phyloP scores from a whole-genome alignment of 2,888 invertebrate genomes.

The Chloroclystis v-ata region DNA sequence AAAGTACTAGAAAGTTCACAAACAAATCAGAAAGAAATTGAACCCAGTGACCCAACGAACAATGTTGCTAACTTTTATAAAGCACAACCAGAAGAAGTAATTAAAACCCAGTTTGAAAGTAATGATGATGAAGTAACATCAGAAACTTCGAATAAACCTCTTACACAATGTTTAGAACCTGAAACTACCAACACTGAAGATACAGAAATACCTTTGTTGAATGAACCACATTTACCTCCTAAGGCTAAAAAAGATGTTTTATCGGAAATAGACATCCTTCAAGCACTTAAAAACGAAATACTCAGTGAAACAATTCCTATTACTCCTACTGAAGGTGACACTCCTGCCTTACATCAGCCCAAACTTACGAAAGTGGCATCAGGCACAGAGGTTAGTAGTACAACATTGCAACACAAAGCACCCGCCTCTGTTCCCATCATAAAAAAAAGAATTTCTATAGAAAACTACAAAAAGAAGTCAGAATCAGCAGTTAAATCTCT shows the following conservation, averaged over 20 bases:
- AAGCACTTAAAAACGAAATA: conserved; percentile 71
- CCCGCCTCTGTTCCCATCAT: conserved; percentile 48
- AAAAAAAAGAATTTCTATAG: conserved; percentile 70
- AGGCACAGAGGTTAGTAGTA: conserved; percentile 46
- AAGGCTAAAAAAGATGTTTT: conserved; percentile 44
- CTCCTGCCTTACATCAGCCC: conserved; percentile 64
- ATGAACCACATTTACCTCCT: conserved; percentile 40
- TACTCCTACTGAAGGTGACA: conserved; percentile 42
- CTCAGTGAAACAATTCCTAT: conserved; percentile 54
- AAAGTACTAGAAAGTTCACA: neutral
- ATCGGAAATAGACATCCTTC: conserved; percentile 69
- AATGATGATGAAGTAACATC: too few species aligned
- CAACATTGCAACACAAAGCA: conserved; percentile 61
- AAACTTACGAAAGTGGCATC: conserved; percentile 62
- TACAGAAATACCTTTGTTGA: conserved; percentile 55
- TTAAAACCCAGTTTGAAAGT: conserved; percentile 2
- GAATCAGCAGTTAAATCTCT: conserved; percentile 26
- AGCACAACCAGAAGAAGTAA: conserved; percentile 30
- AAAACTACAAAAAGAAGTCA: conserved; percentile 67
- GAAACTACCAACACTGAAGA: conserved; percentile 11
- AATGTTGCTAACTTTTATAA: conserved; percentile 57
- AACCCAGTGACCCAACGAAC: conserved; percentile 8
- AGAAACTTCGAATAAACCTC: too few species aligned
- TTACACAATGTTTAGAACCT: neutral
- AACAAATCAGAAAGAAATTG: neutral